phyloP scores from a whole-genome alignment of 2,888 invertebrate genomes.

The Resseliella maxima region DNA sequence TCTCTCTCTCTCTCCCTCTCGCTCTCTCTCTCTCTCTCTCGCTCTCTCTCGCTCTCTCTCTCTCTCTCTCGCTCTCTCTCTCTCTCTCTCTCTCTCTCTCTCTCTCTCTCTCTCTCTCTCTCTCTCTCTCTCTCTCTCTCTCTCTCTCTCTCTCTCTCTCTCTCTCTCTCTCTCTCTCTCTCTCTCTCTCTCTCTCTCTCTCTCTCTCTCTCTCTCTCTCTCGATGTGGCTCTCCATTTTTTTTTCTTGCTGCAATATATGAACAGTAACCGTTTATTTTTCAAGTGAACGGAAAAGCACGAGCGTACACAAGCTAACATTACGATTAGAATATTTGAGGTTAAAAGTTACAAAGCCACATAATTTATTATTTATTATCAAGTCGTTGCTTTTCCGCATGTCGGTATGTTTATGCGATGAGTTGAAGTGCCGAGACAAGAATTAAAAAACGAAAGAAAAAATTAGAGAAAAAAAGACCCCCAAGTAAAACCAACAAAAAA shows the following conservation, averaged over 20 bases:
- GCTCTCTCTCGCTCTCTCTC: no score
- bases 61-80: background rate
- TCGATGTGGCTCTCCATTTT: background rate
- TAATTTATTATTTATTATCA: conserved; percentile 54
- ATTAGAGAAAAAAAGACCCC: background rate
- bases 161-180: no score
- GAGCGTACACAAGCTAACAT: conserved; percentile 2
- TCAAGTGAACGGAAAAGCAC: conserved; percentile 23
- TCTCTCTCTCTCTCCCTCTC: background rate
- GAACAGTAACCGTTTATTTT: conserved; percentile 19
- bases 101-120: background rate
- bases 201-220: background rate
- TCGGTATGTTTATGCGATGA: background rate
- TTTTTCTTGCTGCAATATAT: background rate
- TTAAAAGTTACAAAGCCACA: conserved; percentile 34
- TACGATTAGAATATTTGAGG: conserved; percentile 52
- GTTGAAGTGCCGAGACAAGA: no score
- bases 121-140: no score
- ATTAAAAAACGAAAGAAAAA: no score
- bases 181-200: no score
- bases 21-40: no score
- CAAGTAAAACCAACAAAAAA: background rate
- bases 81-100: background rate
- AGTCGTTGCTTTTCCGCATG: conserved; percentile 1
- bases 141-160: no score